A percentile compares a stretch with the other conserved stretches of the same genome.
phyloP scores from a whole-genome alignment of 2,888 invertebrate species.

The Tolmerus cingulatus region DNA sequence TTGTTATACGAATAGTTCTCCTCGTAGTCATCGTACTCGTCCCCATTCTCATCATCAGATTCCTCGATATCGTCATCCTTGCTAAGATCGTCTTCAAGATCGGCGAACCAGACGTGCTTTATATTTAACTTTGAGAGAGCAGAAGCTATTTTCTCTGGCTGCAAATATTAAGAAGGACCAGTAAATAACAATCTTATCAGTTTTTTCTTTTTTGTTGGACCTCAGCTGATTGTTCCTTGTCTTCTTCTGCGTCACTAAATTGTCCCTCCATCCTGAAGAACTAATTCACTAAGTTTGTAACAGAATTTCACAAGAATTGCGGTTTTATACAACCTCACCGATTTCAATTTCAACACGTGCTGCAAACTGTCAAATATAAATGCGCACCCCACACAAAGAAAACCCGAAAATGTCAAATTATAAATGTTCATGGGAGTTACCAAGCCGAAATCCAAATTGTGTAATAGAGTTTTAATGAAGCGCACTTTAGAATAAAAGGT shows the following conservation, averaged over 20 bases:
- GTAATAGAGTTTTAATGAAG: background rate
- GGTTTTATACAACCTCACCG: background rate
- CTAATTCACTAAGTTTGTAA: background rate
- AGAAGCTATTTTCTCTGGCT: background rate
- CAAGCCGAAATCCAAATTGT: background rate
- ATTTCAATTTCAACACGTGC: background rate
- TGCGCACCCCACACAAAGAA: background rate
- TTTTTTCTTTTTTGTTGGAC: background rate
- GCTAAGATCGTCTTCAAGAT: constrained; percentile 7
- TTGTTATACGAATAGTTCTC: constrained; percentile 59
- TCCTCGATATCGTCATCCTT: constrained; percentile 43
- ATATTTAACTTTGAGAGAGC: constrained; percentile 54
- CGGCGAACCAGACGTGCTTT: constrained; percentile 55
- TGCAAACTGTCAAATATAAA: background rate
- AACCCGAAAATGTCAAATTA: background rate
- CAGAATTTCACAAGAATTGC: background rate
- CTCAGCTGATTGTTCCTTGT: constrained; percentile 21
- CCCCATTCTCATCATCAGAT: constrained; percentile 52
- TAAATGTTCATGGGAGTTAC: background rate
- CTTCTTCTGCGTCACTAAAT: constrained; percentile 61
- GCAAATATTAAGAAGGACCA: background rate
- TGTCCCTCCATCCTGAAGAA: constrained; percentile 55
- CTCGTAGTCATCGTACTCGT: constrained; percentile 57
- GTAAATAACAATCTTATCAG: background rate
- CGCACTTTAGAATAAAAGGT: background rate